Conservation (phyloP, 2,113 vertebrate species). For the Platanista minor region DNA sequence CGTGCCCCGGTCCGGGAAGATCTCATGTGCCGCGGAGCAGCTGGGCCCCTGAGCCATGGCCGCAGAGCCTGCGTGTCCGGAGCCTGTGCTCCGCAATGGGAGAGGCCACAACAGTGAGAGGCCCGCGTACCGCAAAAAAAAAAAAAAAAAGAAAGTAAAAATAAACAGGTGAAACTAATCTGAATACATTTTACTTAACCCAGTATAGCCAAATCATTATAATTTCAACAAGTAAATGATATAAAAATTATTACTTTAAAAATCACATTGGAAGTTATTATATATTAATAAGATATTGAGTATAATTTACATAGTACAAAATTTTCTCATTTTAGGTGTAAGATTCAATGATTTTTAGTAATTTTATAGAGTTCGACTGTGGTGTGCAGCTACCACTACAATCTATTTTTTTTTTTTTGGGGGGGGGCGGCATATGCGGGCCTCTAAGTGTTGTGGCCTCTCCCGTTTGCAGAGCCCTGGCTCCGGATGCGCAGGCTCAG, state of each 20-base stretch:
- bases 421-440: too few relatives aligned
- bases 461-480: too few relatives aligned
- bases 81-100: too few relatives aligned
- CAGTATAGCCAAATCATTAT: neutral
- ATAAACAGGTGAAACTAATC: neutral
- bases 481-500: too few relatives aligned
- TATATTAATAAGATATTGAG: neutral
- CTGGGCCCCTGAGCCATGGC: too few relatives aligned
- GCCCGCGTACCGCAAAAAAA: too few relatives aligned
- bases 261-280: slow-evolving; percentile 16
- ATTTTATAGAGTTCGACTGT: neutral
- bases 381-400: neutral
- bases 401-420: neutral
- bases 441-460: too few relatives aligned
- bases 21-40: too few relatives aligned
- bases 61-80: too few relatives aligned
- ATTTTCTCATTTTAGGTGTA: neutral
- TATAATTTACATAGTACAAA: neutral
- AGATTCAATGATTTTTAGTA: neutral
- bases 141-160: too few relatives aligned
- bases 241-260: neutral
- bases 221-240: slow-evolving; percentile 17
- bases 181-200: slow-evolving; percentile 20
- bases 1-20: too few relatives aligned
- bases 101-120: too few relatives aligned